Percentiles rank a stretch among this genome's conserved stretches.
These are phyloP conservation scores for Lasioglossum vierecki DNA, from an alignment of 2,888 invertebrate genomes.

Conservation along the genomic window DNA sequence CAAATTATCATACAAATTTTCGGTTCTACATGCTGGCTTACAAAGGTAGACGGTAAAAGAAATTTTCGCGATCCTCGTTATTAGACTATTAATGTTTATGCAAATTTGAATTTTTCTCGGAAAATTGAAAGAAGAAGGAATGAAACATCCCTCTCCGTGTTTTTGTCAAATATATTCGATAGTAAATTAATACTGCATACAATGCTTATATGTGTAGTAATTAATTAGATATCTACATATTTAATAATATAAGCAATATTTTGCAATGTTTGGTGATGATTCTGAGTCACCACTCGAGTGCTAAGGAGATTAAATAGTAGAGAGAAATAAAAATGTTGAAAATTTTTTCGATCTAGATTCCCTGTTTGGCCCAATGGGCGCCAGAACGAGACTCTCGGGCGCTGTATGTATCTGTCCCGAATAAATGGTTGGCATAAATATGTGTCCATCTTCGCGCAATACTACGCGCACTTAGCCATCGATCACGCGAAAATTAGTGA, in stretches of 20 bases:
- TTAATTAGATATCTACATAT: too few species aligned
- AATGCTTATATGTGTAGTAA: too few species aligned
- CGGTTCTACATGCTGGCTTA: background rate
- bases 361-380: background rate
- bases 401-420: background rate
- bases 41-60: background rate
- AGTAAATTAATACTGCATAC: too few species aligned
- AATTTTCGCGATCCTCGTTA: background rate
- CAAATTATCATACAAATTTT: background rate
- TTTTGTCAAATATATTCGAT: too few species aligned
- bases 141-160: background rate
- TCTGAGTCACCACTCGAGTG: too few species aligned
- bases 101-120: background rate
- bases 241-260: too few species aligned
- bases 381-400: too few species aligned
- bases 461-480: background rate
- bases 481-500: constrained; percentile 1
- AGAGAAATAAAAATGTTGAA: too few species aligned
- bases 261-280: too few species aligned
- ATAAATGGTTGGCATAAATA: background rate
- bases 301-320: too few species aligned
- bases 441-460: background rate
- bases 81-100: background rate
- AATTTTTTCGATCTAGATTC: background rate
- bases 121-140: background rate